phyloP scores from a whole-genome alignment of 2,888 invertebrate genomes.

The Biston stratarius region DNA sequence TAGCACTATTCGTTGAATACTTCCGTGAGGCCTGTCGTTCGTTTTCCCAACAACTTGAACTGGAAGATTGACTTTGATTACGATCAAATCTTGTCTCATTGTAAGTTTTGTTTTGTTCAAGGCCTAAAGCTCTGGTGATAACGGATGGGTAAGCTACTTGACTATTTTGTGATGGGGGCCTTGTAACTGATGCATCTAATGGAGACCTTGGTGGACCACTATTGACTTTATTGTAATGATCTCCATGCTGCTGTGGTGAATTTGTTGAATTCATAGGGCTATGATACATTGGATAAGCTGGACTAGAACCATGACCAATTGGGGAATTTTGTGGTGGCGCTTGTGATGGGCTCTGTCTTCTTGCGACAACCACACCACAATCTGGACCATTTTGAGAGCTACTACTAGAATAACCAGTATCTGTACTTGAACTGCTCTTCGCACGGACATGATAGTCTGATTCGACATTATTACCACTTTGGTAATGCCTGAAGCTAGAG shows the following conservation, averaged over 20 bases:
- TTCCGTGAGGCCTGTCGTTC: constrained; percentile 82
- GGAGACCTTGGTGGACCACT: constrained; percentile 89
- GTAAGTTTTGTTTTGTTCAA: constrained; percentile 86
- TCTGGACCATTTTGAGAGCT: constrained; percentile 89
- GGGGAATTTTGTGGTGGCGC: constrained; percentile 91
- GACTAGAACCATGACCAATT: constrained; percentile 91
- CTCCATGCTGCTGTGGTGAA: constrained; percentile 90
- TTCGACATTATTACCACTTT: constrained; percentile 87
- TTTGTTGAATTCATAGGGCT: constrained; percentile 93
- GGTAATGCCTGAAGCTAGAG: constrained; percentile 88
- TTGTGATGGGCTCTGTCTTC: constrained; percentile 90
- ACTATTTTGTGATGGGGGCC: constrained; percentile 87
- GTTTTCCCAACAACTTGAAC: constrained; percentile 87
- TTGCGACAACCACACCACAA: constrained; percentile 88
- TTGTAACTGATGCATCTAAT: constrained; percentile 89
- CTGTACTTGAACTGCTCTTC: constrained; percentile 88
- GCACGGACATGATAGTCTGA: constrained; percentile 88
- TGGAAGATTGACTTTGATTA: constrained; percentile 78
- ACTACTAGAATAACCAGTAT: constrained; percentile 88
- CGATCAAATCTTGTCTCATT: constrained; percentile 85
- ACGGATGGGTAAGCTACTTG: constrained; percentile 94
- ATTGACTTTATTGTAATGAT: constrained; percentile 79
- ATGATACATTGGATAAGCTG: constrained; percentile 94
- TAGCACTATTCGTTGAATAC: constrained; percentile 78
- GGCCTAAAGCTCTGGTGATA: constrained; percentile 90